Base-by-base conservation (phyloP, 2,797 vertebrate species). In the Emys orbicularis region DNA sequence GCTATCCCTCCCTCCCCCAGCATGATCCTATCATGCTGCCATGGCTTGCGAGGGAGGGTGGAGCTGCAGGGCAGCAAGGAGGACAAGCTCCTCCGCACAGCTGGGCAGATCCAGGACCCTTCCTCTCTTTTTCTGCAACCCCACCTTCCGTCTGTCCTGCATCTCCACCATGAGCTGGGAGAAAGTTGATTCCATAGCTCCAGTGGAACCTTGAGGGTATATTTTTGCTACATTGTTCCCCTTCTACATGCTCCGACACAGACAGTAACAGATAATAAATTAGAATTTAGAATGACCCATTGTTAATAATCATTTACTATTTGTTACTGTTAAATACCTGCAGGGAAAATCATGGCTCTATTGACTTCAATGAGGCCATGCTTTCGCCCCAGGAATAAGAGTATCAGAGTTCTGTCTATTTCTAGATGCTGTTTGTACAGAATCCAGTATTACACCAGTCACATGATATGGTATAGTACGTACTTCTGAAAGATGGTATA, bases 41-140 rank as follows among this genome's bases (percentile, higher is more conserved):
- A n/a, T 15, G 57, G 57, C 29, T 61, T 61, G 29, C 15, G 12
- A 61, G 27, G 31, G 12, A 61, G 31, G 49, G 5, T 0, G 0
- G 68, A 81, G 54, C 47, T 81, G 72, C 52, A 74, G 34, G 86
- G 34, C 29, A 50, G 89, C 15, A 34, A 72, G 6, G 41, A 87
- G 79, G 0, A 2, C 1, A 0, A 0, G n/a, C 23, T 12, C 12
- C 4, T 25, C 50, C 44, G 80, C 65, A 44, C 19, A 23, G 47
- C 37, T 89, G 54, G 85, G 89, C 16, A 91, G 57, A 89, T 19
- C 16, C 47, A 47, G 3, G 47, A 61, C 29, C 13, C 27, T 7
- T 8, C 49, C 50, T 50, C 25, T 31, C 12, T 34, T 34, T 34
- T 61, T 61, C 31, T 12, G 3, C 50, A n/a, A 1, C 23, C 44